Evolutionary conservation across 2,113 vertebrate species (phyloP), one percentile per base, ranked within the genome.

Genomic region (Gobius niger): DNA sequence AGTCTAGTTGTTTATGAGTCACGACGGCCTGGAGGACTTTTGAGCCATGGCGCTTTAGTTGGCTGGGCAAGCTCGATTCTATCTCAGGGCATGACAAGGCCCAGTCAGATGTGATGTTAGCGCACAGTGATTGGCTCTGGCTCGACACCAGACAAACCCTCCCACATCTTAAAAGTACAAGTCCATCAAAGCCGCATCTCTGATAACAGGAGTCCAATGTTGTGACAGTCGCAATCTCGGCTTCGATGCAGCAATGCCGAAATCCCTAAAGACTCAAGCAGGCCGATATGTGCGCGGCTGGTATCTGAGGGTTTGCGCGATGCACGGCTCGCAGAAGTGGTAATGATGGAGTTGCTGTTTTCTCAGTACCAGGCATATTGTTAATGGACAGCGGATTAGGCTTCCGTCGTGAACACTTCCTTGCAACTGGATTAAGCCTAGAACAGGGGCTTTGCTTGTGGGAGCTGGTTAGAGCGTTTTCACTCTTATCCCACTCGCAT

Each of bases 1-100:
- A 15, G 41, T 50, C 72, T 46, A 60, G 65, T 52, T 18, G 67
- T 52, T 18, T 80, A 24, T 44, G 63, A 76, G 71, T 69, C 70
- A 67, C 19, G 57, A 41, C 5, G 8, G 63, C 60, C 41, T 16
- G 64, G 44, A 53, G 47, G 24, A 34, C 24, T 59, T 51, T 63
- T 60, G 52, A 40, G 46, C 65, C 65, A 62, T 65, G 56, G 46
- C 24, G 6, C 52, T 54, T 19, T 6, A 54, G 18, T 54, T 24
- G 52, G 42, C 18, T 9, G 75, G 44, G 42, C 59, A n/a, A 44
- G 41, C 44, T 9, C 47, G 24, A 44, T 53, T 54, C 24, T 34
- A 34, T 34, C 42, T 0, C 13, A 3, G 7, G 19, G 42, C 47
- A 64, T 73, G 46, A 49, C 64, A 63, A 54, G 61, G 64, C 34